These are phyloP conservation scores for Rhorus exstirpatorius DNA, from an alignment of 2,888 invertebrate species.

Conservation along the genomic window DNA sequence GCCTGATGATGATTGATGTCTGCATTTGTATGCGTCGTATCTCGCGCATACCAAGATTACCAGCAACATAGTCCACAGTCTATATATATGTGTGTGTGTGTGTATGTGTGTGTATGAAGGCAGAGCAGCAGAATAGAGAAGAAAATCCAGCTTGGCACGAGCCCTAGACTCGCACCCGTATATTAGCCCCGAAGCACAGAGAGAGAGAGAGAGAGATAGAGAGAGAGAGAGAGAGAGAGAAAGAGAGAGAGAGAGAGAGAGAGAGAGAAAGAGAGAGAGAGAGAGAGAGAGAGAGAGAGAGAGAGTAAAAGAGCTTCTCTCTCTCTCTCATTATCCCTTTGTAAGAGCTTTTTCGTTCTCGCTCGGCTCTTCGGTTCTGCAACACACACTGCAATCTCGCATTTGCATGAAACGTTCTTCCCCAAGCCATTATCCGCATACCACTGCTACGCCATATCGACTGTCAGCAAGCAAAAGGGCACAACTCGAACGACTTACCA, in stretches of 20 bases:
- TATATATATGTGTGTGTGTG: slow-evolving; percentile 10
- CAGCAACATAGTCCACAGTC: slow-evolving; percentile 49
- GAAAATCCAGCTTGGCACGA: slow-evolving; percentile 66
- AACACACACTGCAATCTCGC: slow-evolving; percentile 59
- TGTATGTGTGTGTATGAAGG: slow-evolving; percentile 14
- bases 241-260: slow-evolving; percentile 47
- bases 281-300: slow-evolving; percentile 52
- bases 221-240: slow-evolving; percentile 15
- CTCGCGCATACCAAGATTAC: slow-evolving; percentile 75
- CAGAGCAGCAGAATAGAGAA: slow-evolving; percentile 41
- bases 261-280: slow-evolving; percentile 13
- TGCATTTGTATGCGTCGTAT: slow-evolving; percentile 76
- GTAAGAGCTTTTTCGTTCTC: slow-evolving; percentile 32
- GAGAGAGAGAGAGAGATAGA: not conserved
- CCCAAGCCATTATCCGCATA: slow-evolving; percentile 65
- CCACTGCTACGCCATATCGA: slow-evolving; percentile 33
- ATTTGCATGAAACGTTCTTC: slow-evolving; percentile 68
- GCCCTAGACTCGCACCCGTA: slow-evolving; percentile 63
- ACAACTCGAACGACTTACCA: not conserved
- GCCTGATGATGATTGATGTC: slow-evolving; percentile 74
- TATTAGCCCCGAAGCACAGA: slow-evolving; percentile 61
- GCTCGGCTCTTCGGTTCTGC: slow-evolving; percentile 21
- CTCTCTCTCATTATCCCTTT: not conserved
- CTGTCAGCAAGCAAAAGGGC: not conserved
- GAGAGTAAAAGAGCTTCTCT: slow-evolving; percentile 27